A percentile compares a stretch with the other conserved stretches of the same genome.
Evolutionary conservation across 2,113 vertebrate species (phyloP).

Genomic region (Gasterosteus aculeatus): DNA sequence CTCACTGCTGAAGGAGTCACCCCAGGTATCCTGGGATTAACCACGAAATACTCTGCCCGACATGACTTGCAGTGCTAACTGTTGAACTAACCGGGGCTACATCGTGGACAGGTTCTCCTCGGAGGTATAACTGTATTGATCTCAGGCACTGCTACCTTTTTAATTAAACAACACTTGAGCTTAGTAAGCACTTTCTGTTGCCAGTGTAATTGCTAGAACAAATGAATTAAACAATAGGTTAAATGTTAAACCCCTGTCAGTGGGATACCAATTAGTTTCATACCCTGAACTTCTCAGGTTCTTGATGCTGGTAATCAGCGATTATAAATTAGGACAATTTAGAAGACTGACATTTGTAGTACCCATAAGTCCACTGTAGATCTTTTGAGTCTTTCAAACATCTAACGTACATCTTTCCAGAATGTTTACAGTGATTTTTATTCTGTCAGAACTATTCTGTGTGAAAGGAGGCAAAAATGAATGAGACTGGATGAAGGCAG

Average conservation of each 20-base stretch:
- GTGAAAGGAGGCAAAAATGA: not conserved
- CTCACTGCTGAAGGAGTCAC: slow-evolving; percentile 45
- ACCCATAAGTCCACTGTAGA: not conserved
- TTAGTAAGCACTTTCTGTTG: not conserved
- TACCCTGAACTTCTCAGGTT: not conserved
- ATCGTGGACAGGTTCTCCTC: too few relatives aligned
- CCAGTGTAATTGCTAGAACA: not conserved
- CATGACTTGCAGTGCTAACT: not conserved
- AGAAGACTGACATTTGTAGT: not conserved
- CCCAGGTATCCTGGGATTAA: slow-evolving; percentile 46
- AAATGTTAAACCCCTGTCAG: not conserved
- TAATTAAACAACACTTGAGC: not conserved
- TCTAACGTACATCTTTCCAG: not conserved
- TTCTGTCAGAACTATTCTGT: not conserved
- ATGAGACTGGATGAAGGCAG: not conserved
- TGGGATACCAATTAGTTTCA: not conserved
- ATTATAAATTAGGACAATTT: not conserved
- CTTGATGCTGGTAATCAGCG: not conserved
- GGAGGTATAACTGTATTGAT: not conserved
- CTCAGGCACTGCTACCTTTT: not conserved
- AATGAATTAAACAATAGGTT: not conserved
- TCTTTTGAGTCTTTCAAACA: not conserved
- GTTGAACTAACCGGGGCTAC: not conserved
- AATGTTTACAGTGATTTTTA: not conserved
- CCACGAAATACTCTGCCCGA: not conserved